These are phyloP conservation scores for Crotalus tigris DNA, from an alignment of 2,113 vertebrate genomes.

Conservation along the genomic window DNA sequence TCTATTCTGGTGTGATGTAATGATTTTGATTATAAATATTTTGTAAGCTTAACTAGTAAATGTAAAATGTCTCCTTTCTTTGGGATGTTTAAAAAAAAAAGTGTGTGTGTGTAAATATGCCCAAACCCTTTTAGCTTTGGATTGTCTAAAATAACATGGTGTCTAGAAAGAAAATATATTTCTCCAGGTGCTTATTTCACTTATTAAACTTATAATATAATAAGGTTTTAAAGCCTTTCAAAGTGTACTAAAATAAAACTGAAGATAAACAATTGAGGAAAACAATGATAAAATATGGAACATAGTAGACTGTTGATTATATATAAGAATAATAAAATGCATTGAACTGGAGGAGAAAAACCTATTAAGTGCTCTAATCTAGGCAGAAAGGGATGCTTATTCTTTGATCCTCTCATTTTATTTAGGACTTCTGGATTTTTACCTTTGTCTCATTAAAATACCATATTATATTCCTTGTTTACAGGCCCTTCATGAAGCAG, in stretches of 20 bases:
- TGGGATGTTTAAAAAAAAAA: not conserved
- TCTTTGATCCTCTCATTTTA: not conserved
- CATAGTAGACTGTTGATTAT: not conserved
- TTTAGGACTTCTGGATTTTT: not conserved
- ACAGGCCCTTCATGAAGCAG: conserved; percentile 64
- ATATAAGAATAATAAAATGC: not conserved
- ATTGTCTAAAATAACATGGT: not conserved
- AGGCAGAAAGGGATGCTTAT: not conserved
- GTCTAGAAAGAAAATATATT: not conserved
- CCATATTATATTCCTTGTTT: conserved; percentile 35
- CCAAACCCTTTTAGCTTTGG: not conserved
- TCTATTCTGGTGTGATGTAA: too few relatives aligned
- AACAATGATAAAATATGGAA: not conserved
- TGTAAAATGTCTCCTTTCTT: not conserved
- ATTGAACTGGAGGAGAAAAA: not conserved
- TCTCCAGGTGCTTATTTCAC: not conserved
- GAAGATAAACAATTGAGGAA: not conserved
- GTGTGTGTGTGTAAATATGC: not conserved
- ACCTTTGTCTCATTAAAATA: not conserved
- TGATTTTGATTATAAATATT: not conserved
- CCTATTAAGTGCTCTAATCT: not conserved
- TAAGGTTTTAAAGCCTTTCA: not conserved
- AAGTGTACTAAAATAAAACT: not conserved
- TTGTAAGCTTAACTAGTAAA: not conserved
- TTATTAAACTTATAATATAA: not conserved